Conservation (phyloP, 2,888 invertebrate genomes). For the Hirudinaria manillensis region DNA sequence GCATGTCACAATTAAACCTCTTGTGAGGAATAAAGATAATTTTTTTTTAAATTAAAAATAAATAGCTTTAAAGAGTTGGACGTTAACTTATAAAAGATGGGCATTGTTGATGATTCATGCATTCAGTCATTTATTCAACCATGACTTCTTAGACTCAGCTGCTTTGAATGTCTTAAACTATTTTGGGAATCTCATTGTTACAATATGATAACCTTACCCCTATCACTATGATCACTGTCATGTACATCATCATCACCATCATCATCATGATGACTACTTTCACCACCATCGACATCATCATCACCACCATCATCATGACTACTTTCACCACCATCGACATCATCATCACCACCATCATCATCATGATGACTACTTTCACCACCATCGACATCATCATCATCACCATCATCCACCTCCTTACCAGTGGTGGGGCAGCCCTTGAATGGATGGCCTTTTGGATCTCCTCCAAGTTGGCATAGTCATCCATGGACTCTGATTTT, state of each 20-base stretch:
- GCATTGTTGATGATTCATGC: too few species aligned
- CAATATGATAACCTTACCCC: too few species aligned
- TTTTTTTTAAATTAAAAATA: too few species aligned
- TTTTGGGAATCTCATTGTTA: too few species aligned
- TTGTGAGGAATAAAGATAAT: too few species aligned
- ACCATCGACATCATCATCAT: background rate
- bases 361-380: background rate
- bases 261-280: constrained; percentile 13
- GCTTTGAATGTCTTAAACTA: too few species aligned
- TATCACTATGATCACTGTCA: constrained; percentile 30
- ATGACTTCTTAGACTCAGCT: too few species aligned
- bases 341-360: constrained; percentile 10
- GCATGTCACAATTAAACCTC: too few species aligned
- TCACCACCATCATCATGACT: constrained; percentile 23
- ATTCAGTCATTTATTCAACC: too few species aligned
- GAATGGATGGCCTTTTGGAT: constrained; percentile 11
- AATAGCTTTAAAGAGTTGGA: too few species aligned
- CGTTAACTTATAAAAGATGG: too few species aligned
- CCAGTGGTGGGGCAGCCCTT: constrained; percentile 10
- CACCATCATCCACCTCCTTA: background rate
- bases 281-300: constrained; percentile 23
- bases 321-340: constrained; percentile 20
- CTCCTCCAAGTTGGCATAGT: constrained; percentile 21
- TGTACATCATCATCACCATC: constrained; percentile 26
- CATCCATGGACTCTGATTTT: constrained; percentile 2